A percentile compares a stretch with the other conserved stretches of the same genome.
These are phyloP conservation scores for Calidris pugnax DNA, from an alignment of 2,113 vertebrate species.

Conservation along the genomic window DNA sequence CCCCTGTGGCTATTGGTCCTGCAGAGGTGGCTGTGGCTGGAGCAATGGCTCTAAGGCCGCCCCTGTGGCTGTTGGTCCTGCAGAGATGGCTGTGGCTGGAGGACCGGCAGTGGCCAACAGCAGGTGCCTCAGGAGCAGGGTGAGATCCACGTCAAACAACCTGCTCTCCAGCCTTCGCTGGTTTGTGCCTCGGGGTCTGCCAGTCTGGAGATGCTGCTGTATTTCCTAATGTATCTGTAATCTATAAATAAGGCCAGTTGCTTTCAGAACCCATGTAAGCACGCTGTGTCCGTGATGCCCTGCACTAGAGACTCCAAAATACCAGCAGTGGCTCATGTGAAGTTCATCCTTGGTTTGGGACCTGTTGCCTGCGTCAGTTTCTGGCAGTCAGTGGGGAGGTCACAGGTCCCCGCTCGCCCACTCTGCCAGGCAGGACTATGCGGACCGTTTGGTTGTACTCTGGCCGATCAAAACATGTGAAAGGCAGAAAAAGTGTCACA, in stretches of 20 bases:
- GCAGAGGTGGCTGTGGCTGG: fast-evolving
- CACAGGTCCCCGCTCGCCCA: fast-evolving
- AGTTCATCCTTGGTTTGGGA: neutral
- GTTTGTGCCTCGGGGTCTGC: neutral
- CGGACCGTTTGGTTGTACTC: too few relatives aligned
- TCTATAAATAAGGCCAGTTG: neutral
- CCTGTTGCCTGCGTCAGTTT: neutral
- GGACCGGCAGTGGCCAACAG: fast-evolving
- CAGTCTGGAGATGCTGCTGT: neutral
- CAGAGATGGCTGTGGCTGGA: fast-evolving
- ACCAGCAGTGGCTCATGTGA: fast-evolving
- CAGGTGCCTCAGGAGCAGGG: neutral
- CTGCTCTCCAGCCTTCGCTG: fast-evolving
- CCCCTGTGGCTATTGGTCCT: fast-evolving
- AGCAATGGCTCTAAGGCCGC: fast-evolving
- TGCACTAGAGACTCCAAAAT: neutral
- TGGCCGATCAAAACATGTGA: fast-evolving
- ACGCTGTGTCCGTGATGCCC: fast-evolving
- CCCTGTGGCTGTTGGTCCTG: fast-evolving
- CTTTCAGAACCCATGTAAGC: neutral
- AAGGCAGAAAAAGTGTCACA: neutral
- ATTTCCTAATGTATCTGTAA: fast-evolving
- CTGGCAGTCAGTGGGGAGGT: neutral
- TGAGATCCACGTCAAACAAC: fast-evolving
- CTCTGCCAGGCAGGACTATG: fast-evolving